Conservation (phyloP, 2,888 invertebrate genomes). For the Thumatha senex region DNA sequence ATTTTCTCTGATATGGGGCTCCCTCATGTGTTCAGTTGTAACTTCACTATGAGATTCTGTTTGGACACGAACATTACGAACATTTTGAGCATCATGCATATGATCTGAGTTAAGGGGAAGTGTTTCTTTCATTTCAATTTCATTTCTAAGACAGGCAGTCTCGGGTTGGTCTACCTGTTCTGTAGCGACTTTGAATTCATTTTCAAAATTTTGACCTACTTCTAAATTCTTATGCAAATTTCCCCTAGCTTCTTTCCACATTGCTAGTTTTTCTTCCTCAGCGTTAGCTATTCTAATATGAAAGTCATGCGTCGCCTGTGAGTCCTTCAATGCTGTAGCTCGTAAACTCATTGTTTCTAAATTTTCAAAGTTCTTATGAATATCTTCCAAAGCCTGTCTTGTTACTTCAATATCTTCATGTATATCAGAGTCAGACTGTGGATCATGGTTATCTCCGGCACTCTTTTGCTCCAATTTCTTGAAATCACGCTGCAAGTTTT, state of each 20-base stretch:
- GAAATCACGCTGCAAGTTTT: slow-evolving; percentile 62
- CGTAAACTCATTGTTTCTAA: slow-evolving; percentile 54
- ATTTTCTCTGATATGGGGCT: slow-evolving; percentile 9
- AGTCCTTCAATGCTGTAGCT: slow-evolving; percentile 37
- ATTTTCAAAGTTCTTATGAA: slow-evolving; percentile 57
- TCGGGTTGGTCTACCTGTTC: slow-evolving; percentile 21
- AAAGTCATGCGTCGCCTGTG: slow-evolving; percentile 40
- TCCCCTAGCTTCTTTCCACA: slow-evolving; percentile 66
- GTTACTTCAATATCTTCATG: slow-evolving; percentile 65
- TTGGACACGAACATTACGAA: slow-evolving; percentile 4
- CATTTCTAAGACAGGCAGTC: slow-evolving; percentile 7
- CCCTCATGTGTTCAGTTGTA: slow-evolving; percentile 3
- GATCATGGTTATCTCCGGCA: slow-evolving; percentile 37
- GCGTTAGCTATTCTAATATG: slow-evolving; percentile 41
- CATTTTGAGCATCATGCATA: slow-evolving; percentile 22
- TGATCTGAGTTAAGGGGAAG: slow-evolving; percentile 6
- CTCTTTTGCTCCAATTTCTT: slow-evolving; percentile 49
- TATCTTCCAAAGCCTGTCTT: slow-evolving; percentile 60
- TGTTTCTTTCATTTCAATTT: slow-evolving; percentile 16
- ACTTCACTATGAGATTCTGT: slow-evolving; percentile 6
- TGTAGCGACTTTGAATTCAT: slow-evolving; percentile 50
- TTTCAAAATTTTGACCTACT: slow-evolving; percentile 64
- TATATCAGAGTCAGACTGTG: slow-evolving; percentile 50
- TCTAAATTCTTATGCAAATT: slow-evolving; percentile 61
- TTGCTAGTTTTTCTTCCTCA: slow-evolving; percentile 57